A percentile compares a stretch with the other conserved stretches of the same genome.
phyloP scores from a whole-genome alignment of 2,797 vertebrate species.

The Enteromius thamalakanensis region DNA sequence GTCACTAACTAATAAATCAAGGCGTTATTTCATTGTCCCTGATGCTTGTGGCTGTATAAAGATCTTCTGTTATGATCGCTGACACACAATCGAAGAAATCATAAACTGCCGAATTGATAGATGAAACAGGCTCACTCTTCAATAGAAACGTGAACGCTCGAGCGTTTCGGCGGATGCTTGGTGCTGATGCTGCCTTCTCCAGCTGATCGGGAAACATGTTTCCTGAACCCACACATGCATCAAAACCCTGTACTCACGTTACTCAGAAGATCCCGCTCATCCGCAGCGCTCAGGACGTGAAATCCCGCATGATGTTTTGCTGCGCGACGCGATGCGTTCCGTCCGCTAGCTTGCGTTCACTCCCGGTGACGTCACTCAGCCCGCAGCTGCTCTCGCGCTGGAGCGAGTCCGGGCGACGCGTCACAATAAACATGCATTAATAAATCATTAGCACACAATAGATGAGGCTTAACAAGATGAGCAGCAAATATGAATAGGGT shows the following conservation, averaged over 20 bases:
- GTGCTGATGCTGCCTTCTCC: background rate
- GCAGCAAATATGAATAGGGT: background rate
- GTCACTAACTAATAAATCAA: background rate
- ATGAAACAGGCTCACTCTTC: background rate
- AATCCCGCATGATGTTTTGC: background rate
- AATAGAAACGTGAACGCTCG: too few species aligned
- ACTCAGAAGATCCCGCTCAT: background rate
- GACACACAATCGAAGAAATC: accelerated
- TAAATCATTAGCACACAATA: background rate
- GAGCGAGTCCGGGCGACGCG: background rate
- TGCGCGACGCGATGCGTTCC: background rate
- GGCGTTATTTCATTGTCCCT: background rate
- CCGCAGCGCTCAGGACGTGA: background rate
- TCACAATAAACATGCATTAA: background rate
- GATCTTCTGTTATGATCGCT: background rate
- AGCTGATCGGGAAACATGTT: background rate
- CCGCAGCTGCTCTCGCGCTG: background rate
- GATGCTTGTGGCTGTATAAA: background rate
- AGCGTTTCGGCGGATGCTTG: background rate
- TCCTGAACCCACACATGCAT: background rate
- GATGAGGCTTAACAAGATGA: background rate
- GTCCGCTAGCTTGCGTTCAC: background rate
- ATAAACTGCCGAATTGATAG: background rate
- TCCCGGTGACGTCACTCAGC: background rate
- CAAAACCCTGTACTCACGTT: background rate